Base-by-base conservation (phyloP, 2,888 invertebrate species). In the Melangyna quadrimaculata region DNA sequence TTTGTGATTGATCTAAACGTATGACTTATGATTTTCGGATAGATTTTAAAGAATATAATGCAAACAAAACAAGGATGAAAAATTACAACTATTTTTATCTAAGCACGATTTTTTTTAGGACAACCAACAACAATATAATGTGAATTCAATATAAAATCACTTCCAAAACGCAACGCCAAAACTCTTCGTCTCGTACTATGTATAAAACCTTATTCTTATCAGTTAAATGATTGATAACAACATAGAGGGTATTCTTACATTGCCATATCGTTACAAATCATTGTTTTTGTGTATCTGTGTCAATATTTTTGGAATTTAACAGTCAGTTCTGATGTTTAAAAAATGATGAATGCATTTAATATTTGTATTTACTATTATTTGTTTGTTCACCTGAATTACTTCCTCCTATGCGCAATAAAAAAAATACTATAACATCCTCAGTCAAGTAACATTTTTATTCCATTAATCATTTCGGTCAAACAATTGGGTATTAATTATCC, bases 321-420 rank as follows among this genome's bases (percentile, higher is more conserved):
- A 17, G 17, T 19, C 19, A 35, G n/a, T 27, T 12, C 0, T 43
- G 9, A 22, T 22, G 22, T 8, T 35, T 17, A 7, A 35, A 7
- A 14, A 19, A 14, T 19, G 57, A 57, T 35, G 12, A 29, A 53
- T 17, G 14, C 1, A 1, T 29, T 59, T 32, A 4, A 22, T 4
- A 12, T 12, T 35, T 24, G 2, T 2, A 14, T 22, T 48, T 22
- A 14, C 6, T n/a, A 8, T 14, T 27, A 1, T 51, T 51, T 59
- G 8, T 59, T 59, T 59, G 19, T 12, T 59, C 59, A 59, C 35
- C 35, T 59, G 35, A 7, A 59, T 32, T 55, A 27, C 51, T 59
- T 32, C 35, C 32, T 22, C 8, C 7, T 14, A 5, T 55, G 55
- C 9, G 29, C 29, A 55, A 53, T 55, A 29, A 4, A 17, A 17